phyloP scores from a whole-genome alignment of 2,888 invertebrate genomes.

The Chrysolina americana region DNA sequence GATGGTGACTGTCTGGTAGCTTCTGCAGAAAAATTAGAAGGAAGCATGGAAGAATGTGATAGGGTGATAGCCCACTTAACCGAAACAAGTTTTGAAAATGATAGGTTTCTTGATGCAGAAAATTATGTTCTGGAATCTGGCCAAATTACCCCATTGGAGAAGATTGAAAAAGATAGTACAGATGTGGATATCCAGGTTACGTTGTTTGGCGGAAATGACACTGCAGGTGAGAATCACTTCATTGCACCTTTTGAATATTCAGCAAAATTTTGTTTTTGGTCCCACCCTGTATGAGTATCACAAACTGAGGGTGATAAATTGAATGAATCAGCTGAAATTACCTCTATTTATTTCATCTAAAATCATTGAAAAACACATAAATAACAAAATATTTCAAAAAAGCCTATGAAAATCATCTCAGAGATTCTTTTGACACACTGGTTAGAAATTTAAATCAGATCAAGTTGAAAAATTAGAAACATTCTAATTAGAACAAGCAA shows the following conservation, averaged over 20 bases:
- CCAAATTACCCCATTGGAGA: constrained; percentile 66
- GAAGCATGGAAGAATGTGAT: constrained; percentile 68
- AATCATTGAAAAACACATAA: no score
- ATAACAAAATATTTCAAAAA: no score
- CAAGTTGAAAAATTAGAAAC: no score
- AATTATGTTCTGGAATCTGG: constrained; percentile 82
- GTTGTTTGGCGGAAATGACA: constrained; percentile 63
- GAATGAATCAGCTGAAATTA: no score
- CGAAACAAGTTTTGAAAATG: constrained; percentile 56
- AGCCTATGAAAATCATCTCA: no score
- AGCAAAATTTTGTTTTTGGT: background rate
- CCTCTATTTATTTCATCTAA: no score
- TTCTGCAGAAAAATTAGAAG: constrained; percentile 66
- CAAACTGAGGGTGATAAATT: no score
- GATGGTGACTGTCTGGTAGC: constrained; percentile 57
- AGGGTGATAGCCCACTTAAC: constrained; percentile 59
- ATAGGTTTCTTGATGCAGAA: constrained; percentile 84
- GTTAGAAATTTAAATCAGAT: no score
- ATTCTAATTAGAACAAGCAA: no score
- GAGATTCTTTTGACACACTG: no score
- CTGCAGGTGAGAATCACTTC: constrained; percentile 45
- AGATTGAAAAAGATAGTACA: constrained; percentile 57
- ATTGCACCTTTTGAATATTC: background rate
- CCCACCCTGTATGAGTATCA: no score
- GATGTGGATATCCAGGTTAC: constrained; percentile 66